These are phyloP conservation scores for Myanophis thanlyinensis DNA, from an alignment of 2,113 vertebrate species.

Conservation along the genomic window DNA sequence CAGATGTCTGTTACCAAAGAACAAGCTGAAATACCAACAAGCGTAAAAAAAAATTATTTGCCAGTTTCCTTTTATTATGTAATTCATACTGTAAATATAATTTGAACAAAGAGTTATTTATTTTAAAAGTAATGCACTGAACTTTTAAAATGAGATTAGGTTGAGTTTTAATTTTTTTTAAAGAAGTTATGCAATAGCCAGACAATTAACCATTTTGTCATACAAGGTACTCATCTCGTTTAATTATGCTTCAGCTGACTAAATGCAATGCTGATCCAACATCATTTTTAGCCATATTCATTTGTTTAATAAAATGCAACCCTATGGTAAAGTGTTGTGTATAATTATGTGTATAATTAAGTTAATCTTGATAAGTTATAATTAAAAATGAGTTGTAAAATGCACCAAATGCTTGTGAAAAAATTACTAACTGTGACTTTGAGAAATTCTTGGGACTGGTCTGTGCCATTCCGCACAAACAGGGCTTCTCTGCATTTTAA, in stretches of 20 bases:
- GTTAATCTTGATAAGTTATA: not conserved
- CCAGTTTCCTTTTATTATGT: slow-evolving; percentile 26
- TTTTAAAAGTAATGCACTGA: not conserved
- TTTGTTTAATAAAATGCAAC: not conserved
- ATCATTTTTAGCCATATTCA: not conserved
- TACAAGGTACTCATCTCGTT: not conserved
- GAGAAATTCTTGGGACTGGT: not conserved
- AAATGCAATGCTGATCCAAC: not conserved
- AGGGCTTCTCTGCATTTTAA: not conserved
- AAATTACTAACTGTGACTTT: not conserved
- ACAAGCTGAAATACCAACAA: not conserved
- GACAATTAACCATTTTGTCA: not conserved
- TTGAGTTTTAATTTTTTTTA: not conserved
- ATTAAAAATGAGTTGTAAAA: not conserved
- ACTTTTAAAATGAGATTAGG: slow-evolving; percentile 2
- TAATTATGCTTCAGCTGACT: not conserved
- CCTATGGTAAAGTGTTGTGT: not conserved
- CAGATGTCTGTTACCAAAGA: not conserved
- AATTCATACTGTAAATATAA: slow-evolving; percentile 1
- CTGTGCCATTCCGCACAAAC: not conserved
- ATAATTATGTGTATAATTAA: not conserved
- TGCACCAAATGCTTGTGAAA: not conserved
- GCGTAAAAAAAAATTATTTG: slow-evolving; percentile 6
- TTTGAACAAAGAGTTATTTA: slow-evolving; percentile 22
- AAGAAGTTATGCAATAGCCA: not conserved